Percentiles rank a stretch among this genome's conserved stretches.
phyloP scores from a whole-genome alignment of 1,140 invertebrate species.

The Tenebrio molitor region DNA sequence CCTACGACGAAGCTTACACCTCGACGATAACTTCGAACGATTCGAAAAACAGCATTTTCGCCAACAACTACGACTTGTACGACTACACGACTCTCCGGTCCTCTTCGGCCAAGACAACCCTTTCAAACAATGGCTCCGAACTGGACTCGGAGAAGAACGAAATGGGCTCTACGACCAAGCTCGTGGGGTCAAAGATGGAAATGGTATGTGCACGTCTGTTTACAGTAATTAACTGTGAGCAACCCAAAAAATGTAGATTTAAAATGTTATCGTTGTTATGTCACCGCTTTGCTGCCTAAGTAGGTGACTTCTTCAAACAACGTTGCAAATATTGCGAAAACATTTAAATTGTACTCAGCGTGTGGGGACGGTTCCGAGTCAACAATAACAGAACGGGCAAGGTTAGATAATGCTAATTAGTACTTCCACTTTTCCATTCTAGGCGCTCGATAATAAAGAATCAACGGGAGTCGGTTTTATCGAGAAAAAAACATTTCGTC shows the following conservation, averaged over 20 bases:
- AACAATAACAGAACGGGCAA: not conserved
- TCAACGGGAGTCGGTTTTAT: not conserved
- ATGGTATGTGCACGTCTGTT: constrained; percentile 54
- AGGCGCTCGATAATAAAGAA: not conserved
- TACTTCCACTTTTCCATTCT: not conserved
- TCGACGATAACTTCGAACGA: constrained; percentile 41
- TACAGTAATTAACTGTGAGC: constrained; percentile 8
- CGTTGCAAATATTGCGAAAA: constrained; percentile 7
- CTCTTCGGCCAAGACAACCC: constrained; percentile 20
- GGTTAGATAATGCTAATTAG: constrained; percentile 2
- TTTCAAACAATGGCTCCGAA: constrained; percentile 48
- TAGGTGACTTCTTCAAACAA: not conserved
- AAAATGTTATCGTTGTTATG: not conserved
- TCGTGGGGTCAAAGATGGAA: constrained; percentile 61
- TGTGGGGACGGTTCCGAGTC: not conserved
- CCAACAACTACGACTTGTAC: constrained; percentile 40
- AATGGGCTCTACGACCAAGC: constrained; percentile 61
- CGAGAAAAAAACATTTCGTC: not conserved
- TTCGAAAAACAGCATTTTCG: constrained; percentile 25
- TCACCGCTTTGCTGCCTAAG: constrained; percentile 3
- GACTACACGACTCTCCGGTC: constrained; percentile 43
- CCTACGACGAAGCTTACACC: constrained; percentile 53
- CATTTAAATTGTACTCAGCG: constrained; percentile 18
- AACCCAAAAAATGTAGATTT: constrained; percentile 1
- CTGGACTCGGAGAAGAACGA: constrained; percentile 53